Percentiles rank a stretch among this genome's conserved stretches.
phyloP scores from a whole-genome alignment of 1,140 invertebrate species.

The Vanessa tameamea region DNA sequence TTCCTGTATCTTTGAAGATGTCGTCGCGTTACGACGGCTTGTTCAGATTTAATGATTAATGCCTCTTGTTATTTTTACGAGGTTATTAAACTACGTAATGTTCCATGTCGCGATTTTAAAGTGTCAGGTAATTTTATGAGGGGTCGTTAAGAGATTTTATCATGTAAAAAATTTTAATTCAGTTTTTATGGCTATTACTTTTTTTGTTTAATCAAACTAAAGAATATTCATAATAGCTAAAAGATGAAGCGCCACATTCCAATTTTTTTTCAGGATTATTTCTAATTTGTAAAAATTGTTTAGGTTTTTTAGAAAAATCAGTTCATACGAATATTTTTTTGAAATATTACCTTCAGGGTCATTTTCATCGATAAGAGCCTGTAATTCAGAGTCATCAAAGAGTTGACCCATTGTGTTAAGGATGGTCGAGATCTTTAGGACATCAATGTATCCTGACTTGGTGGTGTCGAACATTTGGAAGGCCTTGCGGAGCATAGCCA shows the following conservation, averaged over 20 bases:
- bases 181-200: background rate
- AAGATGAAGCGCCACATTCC: no score
- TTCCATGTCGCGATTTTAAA: slow-evolving; percentile 13
- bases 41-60: slow-evolving; percentile 46
- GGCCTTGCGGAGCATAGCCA: slow-evolving; percentile 93
- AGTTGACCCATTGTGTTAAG: slow-evolving; percentile 96
- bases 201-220: background rate
- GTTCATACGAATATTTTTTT: background rate
- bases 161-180: background rate
- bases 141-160: background rate
- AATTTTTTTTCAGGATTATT: no score
- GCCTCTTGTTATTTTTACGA: slow-evolving; percentile 41
- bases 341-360: slow-evolving; percentile 87
- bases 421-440: slow-evolving; percentile 93
- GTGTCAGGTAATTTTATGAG: slow-evolving; percentile 23
- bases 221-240: background rate
- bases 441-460: slow-evolving; percentile 94
- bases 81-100: slow-evolving; percentile 33
- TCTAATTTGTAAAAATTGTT: background rate
- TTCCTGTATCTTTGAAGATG: slow-evolving; percentile 60
- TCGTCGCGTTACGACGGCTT: slow-evolving; percentile 40
- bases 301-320: no score
- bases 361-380: slow-evolving; percentile 90
- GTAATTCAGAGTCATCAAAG: slow-evolving; percentile 93
- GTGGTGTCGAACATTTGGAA: slow-evolving; percentile 97